These are phyloP conservation scores for Trigoniulus corallinus DNA, from an alignment of 1,140 invertebrate genomes.

Conservation along the genomic window DNA sequence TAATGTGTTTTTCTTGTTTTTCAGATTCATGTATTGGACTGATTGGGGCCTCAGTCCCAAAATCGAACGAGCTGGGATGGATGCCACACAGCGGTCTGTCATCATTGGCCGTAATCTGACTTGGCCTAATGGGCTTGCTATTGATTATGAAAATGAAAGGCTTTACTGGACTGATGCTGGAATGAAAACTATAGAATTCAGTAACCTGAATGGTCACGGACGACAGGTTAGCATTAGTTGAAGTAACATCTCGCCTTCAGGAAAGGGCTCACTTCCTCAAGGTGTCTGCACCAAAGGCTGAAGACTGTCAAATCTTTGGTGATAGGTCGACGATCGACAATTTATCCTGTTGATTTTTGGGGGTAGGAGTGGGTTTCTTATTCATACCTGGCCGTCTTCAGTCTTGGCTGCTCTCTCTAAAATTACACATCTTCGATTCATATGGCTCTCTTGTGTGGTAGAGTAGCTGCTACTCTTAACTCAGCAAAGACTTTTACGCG, in stretches of 20 bases:
- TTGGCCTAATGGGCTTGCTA: slow-evolving; percentile 43
- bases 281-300: not conserved
- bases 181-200: slow-evolving; percentile 60
- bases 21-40: slow-evolving; percentile 30
- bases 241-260: too few relatives aligned
- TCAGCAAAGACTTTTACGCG: too few relatives aligned
- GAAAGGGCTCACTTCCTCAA: not conserved
- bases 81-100: slow-evolving; percentile 36
- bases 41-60: slow-evolving; percentile 35
- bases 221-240: slow-evolving; percentile 31
- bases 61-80: slow-evolving; percentile 35
- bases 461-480: too few relatives aligned
- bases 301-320: not conserved
- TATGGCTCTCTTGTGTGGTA: too few relatives aligned
- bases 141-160: slow-evolving; percentile 36
- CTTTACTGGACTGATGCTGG: slow-evolving; percentile 44
- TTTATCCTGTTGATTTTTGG: too few relatives aligned
- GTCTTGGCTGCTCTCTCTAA: too few relatives aligned
- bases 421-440: too few relatives aligned
- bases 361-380: too few relatives aligned
- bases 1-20: not conserved
- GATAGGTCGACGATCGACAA: too few relatives aligned
- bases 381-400: too few relatives aligned
- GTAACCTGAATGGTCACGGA: slow-evolving; percentile 57
- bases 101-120: slow-evolving; percentile 33